These are phyloP conservation scores for Siphamia tubifer DNA, from an alignment of 2,113 vertebrate genomes.

Conservation along the genomic window DNA sequence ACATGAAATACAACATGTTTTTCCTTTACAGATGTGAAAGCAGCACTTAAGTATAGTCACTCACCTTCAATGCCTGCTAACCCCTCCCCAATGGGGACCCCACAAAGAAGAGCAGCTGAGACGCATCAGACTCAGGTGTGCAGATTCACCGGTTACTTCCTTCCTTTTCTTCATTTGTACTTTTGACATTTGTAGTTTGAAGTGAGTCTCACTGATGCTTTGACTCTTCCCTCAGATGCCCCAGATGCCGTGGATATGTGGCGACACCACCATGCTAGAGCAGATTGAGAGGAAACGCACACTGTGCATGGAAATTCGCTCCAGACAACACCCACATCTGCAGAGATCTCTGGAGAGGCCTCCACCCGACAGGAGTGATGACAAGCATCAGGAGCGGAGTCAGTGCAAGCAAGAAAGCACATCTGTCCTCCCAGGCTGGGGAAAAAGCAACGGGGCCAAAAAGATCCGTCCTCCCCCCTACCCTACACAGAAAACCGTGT, in stretches of 20 bases:
- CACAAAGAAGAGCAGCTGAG: slow-evolving; percentile 88
- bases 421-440: slow-evolving; percentile 87
- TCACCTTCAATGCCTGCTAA: slow-evolving; percentile 88
- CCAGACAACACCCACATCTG: slow-evolving; percentile 88
- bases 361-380: slow-evolving; percentile 53
- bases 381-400: slow-evolving; percentile 55
- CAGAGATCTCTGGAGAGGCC: slow-evolving; percentile 76
- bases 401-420: slow-evolving; percentile 91
- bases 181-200: neutral
- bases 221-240: slow-evolving; percentile 80
- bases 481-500: slow-evolving; percentile 91
- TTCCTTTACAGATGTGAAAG: slow-evolving; percentile 83
- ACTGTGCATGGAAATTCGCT: slow-evolving; percentile 94
- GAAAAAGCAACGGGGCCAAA: slow-evolving; percentile 87
- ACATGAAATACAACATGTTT: neutral
- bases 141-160: slow-evolving; percentile 71
- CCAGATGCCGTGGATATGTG: slow-evolving; percentile 95
- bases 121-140: slow-evolving; percentile 91
- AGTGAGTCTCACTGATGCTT: neutral
- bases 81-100: slow-evolving; percentile 87
- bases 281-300: slow-evolving; percentile 97
- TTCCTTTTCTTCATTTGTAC: neutral
- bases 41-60: slow-evolving; percentile 85
- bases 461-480: slow-evolving; percentile 94
- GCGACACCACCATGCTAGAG: slow-evolving; percentile 96